These are phyloP conservation scores for Cheumatopsyche charites DNA, from an alignment of 1,140 invertebrate species.

Conservation along the genomic window DNA sequence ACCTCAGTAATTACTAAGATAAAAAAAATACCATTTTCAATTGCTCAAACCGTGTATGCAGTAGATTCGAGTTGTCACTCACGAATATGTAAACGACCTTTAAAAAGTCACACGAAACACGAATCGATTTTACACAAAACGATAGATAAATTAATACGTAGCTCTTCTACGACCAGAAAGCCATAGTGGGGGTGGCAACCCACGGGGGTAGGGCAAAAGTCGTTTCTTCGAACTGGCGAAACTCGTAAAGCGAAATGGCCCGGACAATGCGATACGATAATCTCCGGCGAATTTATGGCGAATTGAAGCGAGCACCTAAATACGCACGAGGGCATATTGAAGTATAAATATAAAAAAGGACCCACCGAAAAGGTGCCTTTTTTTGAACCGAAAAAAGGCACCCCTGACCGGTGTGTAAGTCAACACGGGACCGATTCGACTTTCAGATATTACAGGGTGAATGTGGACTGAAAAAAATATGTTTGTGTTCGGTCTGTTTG, in stretches of 20 bases:
- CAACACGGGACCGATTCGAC: conserved; percentile 7
- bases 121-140: neutral
- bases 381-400: conserved; percentile 10
- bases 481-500: conserved; percentile 1
- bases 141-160: neutral
- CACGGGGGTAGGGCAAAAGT: too few relatives aligned
- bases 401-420: neutral
- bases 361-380: too few relatives aligned
- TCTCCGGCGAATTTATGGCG: conserved; percentile 20
- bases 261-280: conserved; percentile 25
- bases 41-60: too few relatives aligned
- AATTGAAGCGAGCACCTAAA: conserved; percentile 5
- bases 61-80: too few relatives aligned
- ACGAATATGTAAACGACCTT: too few relatives aligned
- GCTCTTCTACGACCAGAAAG: too few relatives aligned
- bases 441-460: neutral
- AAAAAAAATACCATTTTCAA: too few relatives aligned
- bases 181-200: too few relatives aligned
- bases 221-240: conserved; percentile 3
- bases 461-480: neutral
- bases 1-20: too few relatives aligned
- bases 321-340: neutral
- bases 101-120: too few relatives aligned
- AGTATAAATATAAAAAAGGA: conserved; percentile 13
- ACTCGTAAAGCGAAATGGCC: conserved; percentile 26